Evolutionary conservation across 2,797 vertebrate genomes (phyloP).

Genomic region (Miichthys miiuy): DNA sequence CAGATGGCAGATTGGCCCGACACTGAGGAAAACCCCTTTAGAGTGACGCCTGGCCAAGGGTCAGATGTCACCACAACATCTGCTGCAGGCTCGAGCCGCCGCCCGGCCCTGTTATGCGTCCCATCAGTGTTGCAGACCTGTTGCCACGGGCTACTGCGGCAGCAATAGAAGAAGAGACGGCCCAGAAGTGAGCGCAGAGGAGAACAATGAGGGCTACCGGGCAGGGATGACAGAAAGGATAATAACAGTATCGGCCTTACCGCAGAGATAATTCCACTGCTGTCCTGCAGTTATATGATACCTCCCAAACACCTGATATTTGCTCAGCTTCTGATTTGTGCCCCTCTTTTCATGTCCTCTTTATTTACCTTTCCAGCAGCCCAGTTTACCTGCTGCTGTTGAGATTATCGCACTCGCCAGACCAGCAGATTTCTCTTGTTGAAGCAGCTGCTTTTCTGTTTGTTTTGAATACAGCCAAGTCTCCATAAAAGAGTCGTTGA

Average conservation of each 20-base stretch:
- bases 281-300: constrained; percentile 73
- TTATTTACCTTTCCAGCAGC: constrained; percentile 75
- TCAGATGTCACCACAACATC: constrained; percentile 94
- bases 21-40: constrained; percentile 86
- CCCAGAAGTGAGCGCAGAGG: constrained; percentile 45
- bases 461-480: constrained; percentile 67
- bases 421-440: constrained; percentile 72
- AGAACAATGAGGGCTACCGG: constrained; percentile 70
- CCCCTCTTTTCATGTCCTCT: constrained; percentile 72
- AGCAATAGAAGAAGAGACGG: constrained; percentile 63
- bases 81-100: constrained; percentile 84
- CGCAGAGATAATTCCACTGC: constrained; percentile 68
- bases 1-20: constrained; percentile 92
- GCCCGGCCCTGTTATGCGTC: constrained; percentile 64
- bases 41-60: constrained; percentile 88
- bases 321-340: constrained; percentile 80
- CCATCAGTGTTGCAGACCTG: constrained; percentile 75
- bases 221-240: constrained; percentile 73
- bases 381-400: constrained; percentile 77
- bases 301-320: constrained; percentile 80
- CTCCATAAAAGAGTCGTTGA: constrained; percentile 71
- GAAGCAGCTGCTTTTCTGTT: constrained; percentile 81
- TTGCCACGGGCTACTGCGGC: constrained; percentile 84
- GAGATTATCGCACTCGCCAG: constrained; percentile 57
- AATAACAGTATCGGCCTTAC: constrained; percentile 79